Conservation (phyloP, 2,113 vertebrate species). For the Psittacula cyanocephala region DNA sequence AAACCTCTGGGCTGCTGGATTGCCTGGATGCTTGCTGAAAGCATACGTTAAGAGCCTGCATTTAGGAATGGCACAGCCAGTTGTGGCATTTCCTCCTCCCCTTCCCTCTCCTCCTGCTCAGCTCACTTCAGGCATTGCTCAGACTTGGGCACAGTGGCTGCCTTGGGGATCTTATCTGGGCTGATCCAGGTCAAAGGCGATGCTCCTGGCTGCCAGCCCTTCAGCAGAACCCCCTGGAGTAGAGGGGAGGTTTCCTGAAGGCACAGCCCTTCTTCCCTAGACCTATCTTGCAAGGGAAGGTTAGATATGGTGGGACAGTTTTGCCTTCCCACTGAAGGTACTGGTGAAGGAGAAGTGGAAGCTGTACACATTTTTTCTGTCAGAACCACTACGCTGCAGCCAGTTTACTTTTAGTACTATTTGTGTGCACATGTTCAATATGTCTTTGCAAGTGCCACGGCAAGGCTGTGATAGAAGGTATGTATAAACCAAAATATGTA, state of each 20-base stretch:
- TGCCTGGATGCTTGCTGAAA: background rate
- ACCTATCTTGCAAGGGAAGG: background rate
- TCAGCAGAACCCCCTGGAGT: background rate
- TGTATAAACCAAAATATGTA: background rate
- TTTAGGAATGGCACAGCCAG: background rate
- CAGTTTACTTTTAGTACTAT: background rate
- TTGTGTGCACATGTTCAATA: background rate
- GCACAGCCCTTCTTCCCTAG: background rate
- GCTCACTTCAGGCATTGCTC: background rate
- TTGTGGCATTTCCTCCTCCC: background rate
- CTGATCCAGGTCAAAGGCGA: fast-evolving
- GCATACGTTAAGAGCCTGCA: background rate
- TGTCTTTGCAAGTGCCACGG: background rate
- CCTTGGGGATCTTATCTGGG: fast-evolving
- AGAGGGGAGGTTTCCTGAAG: background rate
- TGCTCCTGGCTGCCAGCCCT: background rate
- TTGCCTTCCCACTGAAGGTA: background rate
- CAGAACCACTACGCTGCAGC: background rate
- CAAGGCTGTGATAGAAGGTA: background rate
- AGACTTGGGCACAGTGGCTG: background rate
- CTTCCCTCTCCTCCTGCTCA: background rate
- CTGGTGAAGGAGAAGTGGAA: background rate
- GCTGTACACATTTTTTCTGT: background rate
- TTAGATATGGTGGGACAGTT: fast-evolving
- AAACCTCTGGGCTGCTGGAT: background rate